Conservation (phyloP, 2,888 invertebrate genomes). For the Pardosa pseudoannulata region DNA sequence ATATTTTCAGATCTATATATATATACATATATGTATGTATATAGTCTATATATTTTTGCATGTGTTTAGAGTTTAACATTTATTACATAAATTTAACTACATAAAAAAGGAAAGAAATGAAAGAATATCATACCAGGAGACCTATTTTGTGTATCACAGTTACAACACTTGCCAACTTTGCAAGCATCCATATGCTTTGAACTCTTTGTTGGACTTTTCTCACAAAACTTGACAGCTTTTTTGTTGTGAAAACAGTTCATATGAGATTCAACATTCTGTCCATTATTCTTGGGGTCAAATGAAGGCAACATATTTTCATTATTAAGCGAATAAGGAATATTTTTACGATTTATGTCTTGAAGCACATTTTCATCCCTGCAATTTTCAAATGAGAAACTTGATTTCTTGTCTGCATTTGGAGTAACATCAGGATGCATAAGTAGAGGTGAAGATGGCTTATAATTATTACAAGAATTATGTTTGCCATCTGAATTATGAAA, state of each 20-base stretch:
- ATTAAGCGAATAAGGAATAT: slow-evolving; percentile 36
- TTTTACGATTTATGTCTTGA: slow-evolving; percentile 46
- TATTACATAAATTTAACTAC: too few relatives aligned
- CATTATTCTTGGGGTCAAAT: slow-evolving; percentile 41
- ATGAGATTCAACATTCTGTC: slow-evolving; percentile 29
- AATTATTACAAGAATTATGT: slow-evolving; percentile 36
- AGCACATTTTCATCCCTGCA: slow-evolving; percentile 51
- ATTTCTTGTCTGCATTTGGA: slow-evolving; percentile 12
- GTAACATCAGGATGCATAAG: slow-evolving; percentile 16
- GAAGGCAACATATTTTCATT: slow-evolving; percentile 54
- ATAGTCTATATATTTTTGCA: too few relatives aligned
- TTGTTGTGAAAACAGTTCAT: slow-evolving; percentile 78
- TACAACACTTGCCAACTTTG: slow-evolving; percentile 51
- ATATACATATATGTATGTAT: too few relatives aligned
- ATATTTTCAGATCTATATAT: too few relatives aligned
- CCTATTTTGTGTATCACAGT: slow-evolving; percentile 58
- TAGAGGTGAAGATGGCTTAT: slow-evolving; percentile 32
- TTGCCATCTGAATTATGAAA: slow-evolving; percentile 24
- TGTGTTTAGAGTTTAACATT: too few relatives aligned
- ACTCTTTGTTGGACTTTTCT: slow-evolving; percentile 80
- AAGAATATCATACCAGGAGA: slow-evolving; percentile 36
- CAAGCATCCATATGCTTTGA: slow-evolving; percentile 75
- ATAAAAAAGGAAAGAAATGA: not conserved
- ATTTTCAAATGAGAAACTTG: slow-evolving; percentile 28
- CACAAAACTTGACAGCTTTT: slow-evolving; percentile 88